Base-by-base conservation (phyloP, 1,140 invertebrate species). In the Drosophila arawakana region DNA sequence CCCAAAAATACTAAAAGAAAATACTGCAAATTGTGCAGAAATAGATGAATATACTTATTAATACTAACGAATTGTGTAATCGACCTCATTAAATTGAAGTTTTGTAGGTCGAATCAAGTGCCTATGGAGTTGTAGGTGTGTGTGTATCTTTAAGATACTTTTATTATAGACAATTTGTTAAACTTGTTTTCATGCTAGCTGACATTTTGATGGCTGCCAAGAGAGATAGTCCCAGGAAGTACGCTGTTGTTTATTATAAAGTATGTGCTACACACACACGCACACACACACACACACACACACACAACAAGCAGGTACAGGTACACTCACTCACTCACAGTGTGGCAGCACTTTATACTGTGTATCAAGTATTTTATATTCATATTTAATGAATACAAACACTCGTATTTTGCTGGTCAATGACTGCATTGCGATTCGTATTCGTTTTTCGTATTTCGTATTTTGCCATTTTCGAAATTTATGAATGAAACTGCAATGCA, bases 161-260 rank as follows among this genome's bases (percentile, higher is more conserved):
- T 73, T 67, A 73, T 73, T 59, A 15, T 68, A 41, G 47, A 46
- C 70, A 67, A 73, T 68, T 54, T 68, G 70, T 73, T 60, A 59
- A 57, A 66, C 43, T 73, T 73, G 70, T 67, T 73, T 72, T 59
- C 13, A 46, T 35, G 15, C 25, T 25, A n/a, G 30, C 3, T 73
- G 70, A 68, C 70, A 73, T 30, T 73, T 73, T 73, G 63, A 73
- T 54, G 63, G 52, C 46, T 52, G 58, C 41, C 41, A n/a, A 30
- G 25, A 30, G 62, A 67, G 70, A 67, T 72, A 73, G 70, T 37
- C 62, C 46, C 62, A 73, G 69, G 69, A 73, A 67, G 55, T 68
- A 54, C 47, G 58, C 18, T 18, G 5, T 39, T 50, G 9, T 52
- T 73, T 52, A 46, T 46, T 34, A 15, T 25, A 52, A 39, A 13